Percentiles rank a stretch among this genome's conserved stretches.
Conservation (phyloP, 2,888 invertebrate species). For the Lycophotia porphyrea region DNA sequence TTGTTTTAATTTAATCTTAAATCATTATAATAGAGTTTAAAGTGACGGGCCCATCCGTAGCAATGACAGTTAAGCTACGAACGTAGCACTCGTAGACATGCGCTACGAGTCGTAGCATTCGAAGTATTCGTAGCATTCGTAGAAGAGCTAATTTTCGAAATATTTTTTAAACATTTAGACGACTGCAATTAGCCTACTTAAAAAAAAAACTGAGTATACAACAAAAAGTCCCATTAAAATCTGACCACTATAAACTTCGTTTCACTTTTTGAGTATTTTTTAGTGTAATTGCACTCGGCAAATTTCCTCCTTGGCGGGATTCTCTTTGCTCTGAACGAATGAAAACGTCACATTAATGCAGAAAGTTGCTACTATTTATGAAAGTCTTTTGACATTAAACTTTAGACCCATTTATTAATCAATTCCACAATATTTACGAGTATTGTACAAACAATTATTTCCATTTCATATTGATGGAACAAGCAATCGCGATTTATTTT, state of each 20-base stretch:
- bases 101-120: constrained; percentile 29
- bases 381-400: neutral
- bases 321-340: neutral
- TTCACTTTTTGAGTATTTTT: constrained; percentile 2
- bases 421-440: constrained; percentile 10
- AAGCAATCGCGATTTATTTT: constrained; percentile 63
- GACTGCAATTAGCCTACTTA: neutral
- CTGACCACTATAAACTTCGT: constrained; percentile 4
- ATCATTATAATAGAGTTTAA: neutral
- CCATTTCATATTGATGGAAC: constrained; percentile 53
- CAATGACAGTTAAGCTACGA: constrained; percentile 1
- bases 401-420: neutral
- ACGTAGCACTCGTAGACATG: constrained; percentile 16
- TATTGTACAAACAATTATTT: constrained; percentile 48
- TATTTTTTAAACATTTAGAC: neutral
- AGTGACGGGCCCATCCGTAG: neutral
- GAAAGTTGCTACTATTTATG: neutral
- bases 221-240: neutral
- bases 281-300: neutral
- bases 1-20: neutral
- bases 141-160: neutral
- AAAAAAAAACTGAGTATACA: neutral
- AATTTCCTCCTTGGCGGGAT: neutral
- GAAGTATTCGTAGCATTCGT: constrained; percentile 11
- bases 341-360: neutral